Evolutionary conservation across 2,797 vertebrate species (phyloP), one percentile per base, ranked within the genome.

Genomic region (Molossus molossus): DNA sequence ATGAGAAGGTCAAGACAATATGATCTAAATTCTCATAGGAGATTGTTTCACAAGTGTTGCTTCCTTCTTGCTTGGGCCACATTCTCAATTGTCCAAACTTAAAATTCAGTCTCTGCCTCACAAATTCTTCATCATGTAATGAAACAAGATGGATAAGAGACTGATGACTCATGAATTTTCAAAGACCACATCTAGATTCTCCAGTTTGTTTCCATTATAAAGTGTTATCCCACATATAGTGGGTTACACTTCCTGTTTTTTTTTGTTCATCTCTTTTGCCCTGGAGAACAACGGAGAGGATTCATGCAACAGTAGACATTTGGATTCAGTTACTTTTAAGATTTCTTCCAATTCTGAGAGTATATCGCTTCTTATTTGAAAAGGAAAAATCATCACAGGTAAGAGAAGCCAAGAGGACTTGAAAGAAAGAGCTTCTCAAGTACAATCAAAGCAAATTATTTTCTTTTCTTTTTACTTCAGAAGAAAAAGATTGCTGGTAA

Each of bases 1-100:
- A 94, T 92, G 21, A 76, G 94, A 96, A 94, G 86, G 69, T 92
- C 6, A 75, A 64, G 50, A 88, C 6, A 20, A 80, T 86, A 17
- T 45, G 17, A 67, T 90, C n/a, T 65, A 86, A 94, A 91, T 83
- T 92, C 33, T 96, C 57, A 17, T 5, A 57, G 58, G 91, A 86
- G 79, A 62, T 87, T 57, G 14, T 90, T 77, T 85, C 33, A 55
- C 1, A 88, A 91, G 17, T 23, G 6, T 17, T 72, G 10, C 81
- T 90, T 73, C 23, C n/a, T 18, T 95, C 27, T 12, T 29, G 45
- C 14, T 37, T 90, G 73, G 50, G 53, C 13, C 21, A 33, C 83
- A 25, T 50, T 95, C 64, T 70, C 45, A 82, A 13, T n/a, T 18
- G 58, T 17, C 5, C n/a, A 84, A 62, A 72, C 17, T 57, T 91